Base-by-base conservation (phyloP, 2,113 vertebrate species). In the Diadophis punctatus region DNA sequence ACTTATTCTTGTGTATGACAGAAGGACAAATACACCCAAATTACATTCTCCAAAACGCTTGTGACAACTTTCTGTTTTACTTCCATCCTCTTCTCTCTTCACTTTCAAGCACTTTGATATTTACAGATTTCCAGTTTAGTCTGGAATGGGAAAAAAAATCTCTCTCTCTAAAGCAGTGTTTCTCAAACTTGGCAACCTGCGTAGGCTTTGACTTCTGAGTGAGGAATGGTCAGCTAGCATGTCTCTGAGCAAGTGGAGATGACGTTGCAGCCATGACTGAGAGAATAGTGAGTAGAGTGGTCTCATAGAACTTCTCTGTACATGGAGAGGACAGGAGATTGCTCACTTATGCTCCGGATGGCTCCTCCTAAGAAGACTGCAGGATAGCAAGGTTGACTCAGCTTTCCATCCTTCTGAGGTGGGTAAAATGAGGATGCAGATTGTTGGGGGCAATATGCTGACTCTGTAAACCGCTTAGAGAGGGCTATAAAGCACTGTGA, bases 81-180 rank as follows among this genome's bases (percentile, higher is more conserved):
- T 5, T 11, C 43, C 46, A 12, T 9, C 4, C 39, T 14, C 85
- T 68, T 80, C 30, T 85, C 43, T 39, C 22, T 18, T 22, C 25
- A 2, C 63, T 52, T 58, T 90, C 74, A 58, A 39, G n/a, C 93
- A 84, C 2, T 87, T 56, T 56, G 88, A 8, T 96, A 94, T 96
- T 95, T 95, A 95, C 95, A 95, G 20, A 16, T 60, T 48, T 86
- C 63, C 87, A 74, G 8, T 87, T 91, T 27, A 4, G 5, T 87
- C 12, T 34, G 8, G 88, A 46, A 48, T 68, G 34, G 3, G 27
- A 49, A 4, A 6, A 0, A 56, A 80, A 43, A 58, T 23, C 22
- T 74, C 18, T 34, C n/a, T 80, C 8, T 80, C 74, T 80, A 80
- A 80, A 80, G 74, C 18, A 80, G 74, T 9, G 34, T 80, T 80